Evolutionary conservation across 2,113 vertebrate species (phyloP), one percentile per base, ranked within the genome.

Genomic region (Charina bottae): DNA sequence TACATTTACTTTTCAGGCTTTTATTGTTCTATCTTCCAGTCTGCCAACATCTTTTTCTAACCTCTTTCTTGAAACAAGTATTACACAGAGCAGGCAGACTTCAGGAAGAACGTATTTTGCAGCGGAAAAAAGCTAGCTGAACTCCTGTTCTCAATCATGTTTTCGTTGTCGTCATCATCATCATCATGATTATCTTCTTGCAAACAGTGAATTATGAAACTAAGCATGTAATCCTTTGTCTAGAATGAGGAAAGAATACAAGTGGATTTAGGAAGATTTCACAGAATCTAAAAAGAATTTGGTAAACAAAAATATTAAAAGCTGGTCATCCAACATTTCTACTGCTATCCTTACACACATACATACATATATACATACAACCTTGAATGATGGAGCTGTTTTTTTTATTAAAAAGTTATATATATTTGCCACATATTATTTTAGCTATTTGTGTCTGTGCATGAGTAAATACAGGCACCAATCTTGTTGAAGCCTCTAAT

Each of bases 351-450:
- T 59, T 26, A n/a, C n/a, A n/a, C n/a, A n/a, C n/a, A n/a, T n/a
- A n/a, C n/a, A n/a, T n/a, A n/a, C n/a, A n/a, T n/a, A n/a, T n/a
- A n/a, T n/a, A n/a, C n/a, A n/a, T 28, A 33, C 11, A 33, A 26
- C 23, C 2, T 78, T 60, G 24, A 58, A 89, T 93, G 68, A 93
- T 94, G 89, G 62, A 93, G 89, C 9, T 9, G 24, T 78, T 88
- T 92, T 94, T 92, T 93, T 0, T 49, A 78, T 78, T 0, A 91
- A 94, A 83, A 91, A 92, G 90, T 91, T 95, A 11, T 23, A 89
- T 68, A 93, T 91, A 26, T 93, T 92, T 92, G 33, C 91, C 93
- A 89, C 94, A 94, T 87, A 89, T 92, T 94, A 91, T 86, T 87
- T 15, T 87, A 78, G 90, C 92, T 93, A 2, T 55, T 10, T 37